Base-by-base conservation (phyloP, 2,888 invertebrate genomes). In the Phortica okadai region DNA sequence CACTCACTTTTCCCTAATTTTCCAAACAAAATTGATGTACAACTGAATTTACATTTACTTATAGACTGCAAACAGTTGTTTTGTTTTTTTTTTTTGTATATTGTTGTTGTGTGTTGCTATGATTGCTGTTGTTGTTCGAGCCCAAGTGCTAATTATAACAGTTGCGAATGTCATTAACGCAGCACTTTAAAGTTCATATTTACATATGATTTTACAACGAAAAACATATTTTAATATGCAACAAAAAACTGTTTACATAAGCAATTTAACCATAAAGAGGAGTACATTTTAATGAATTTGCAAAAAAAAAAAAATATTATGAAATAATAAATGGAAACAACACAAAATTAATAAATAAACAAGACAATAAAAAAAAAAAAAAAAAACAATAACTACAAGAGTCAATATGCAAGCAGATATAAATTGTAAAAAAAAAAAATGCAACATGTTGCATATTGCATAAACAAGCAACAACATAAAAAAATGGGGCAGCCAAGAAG, bases 101-200 rank as follows among this genome's bases (percentile, higher is more conserved):
- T 33, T 33, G 33, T 33, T 33, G 33, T 33, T 33, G 33, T 33
- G 33, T 33, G 33, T 33, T 33, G 33, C 33, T 33, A 33, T 33
- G 33, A 1, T 33, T 33, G 33, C 33, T 0, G 33, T 33, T 4
- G 33, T 33, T 33, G 33, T 2, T 33, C 2, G 33, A 33, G 33
- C 33, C 2, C 33, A 73, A 73, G 74, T 76, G 75, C 73, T 75
- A 76, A 79, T 79, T 74, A 67, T 72, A 67, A n/a, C 69, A 66
- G 74, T 75, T 75, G 45, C 16, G 72, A 75, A 75, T 75, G 75
- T 42, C 66, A 80, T 80, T 76, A 77, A 45, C 78, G 56, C 69
- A 70, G 76, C 81, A 75, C 74, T 76, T 58, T 33, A 50, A 50
- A 45, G 25, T 41, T 21, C 45, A 44, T 16, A 69, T 69, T 69